Evolutionary conservation across 37 sponge, comb jelly and placozoan genomes (phyloP), one percentile per base, ranked within the genome.

Genomic region (Mnemiopsis leidyi): DNA sequence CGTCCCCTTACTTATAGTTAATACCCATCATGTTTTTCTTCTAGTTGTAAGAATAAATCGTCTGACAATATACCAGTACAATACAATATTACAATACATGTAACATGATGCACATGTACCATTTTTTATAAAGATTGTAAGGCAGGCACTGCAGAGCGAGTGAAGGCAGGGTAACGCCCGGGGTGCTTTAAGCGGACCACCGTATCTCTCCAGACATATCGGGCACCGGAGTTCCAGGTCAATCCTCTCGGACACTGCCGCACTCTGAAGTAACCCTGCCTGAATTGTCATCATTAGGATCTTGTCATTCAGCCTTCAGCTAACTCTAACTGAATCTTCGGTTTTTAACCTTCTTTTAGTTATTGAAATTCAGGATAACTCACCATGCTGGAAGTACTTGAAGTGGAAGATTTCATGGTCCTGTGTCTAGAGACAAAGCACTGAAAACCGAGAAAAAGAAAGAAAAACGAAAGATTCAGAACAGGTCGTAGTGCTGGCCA

Each of bases 111-210:
- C 20, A 25, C 32, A 18, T 23, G 13, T 39, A 85, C 90, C 90
- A 61, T 85, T 85, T 85, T 85, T 85, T 7, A 85, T 38, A 29
- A 85, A 85, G 39, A 85, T 85, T 1, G 90, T 85, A 37, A 85
- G 90, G 25, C 90, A 85, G 16, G 90, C 61, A 39, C 30, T 40
- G 30, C 90, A 85, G 36, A 85, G 48, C 13, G 90, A 85, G 24
- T 85, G 90, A 40, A 85, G 90, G 48, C 90, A 85, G 48, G 90
- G 90, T 25, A 85, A 29, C 3, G 90, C 90, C 23, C 90, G 39
- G 24, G 90, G 90, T 9, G 90, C 33, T 37, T 85, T 85, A 3
- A 85, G 23, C 13, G 61, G 61, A 26, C 90, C 90, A 26, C 90
- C 90, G n/a, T 85, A 85, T 29, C 90, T 28, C 21, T 85, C 90